Base-by-base conservation (phyloP, 2,797 vertebrate genomes). In the Glossophaga mutica region DNA sequence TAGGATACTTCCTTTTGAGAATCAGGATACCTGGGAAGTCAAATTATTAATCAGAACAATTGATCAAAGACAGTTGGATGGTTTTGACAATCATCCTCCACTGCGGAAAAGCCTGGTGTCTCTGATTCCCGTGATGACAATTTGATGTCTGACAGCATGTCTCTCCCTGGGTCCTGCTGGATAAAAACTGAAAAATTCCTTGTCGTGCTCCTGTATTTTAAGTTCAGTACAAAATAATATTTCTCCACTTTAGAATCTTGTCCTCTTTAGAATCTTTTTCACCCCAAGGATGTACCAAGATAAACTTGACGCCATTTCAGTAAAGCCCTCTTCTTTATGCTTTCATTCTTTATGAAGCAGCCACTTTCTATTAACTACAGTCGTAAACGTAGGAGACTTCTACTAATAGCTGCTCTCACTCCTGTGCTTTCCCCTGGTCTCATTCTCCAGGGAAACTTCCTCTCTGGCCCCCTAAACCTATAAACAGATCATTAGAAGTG, bases 231-330 rank as follows among this genome's bases (percentile, higher is more conserved):
- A 81, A 84, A 89, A 71, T 44, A 70, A n/a, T 67, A 39, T 65
- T 95, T 90, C 50, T 94, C 93, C 34, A 39, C 71, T 76, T 26
- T 32, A 79, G 26, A 65, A n/a, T 78, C 81, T 37, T 70, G 19
- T 52, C 73, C n/a, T 90, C 81, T 94, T 55, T 87, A 78, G 87
- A 91, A 73, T 73, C 22, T 62, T 81, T 78, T 87, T 12, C 74
- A 4, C 82, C 67, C 85, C 62, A 86, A 65, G 44, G 39, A 48
- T 3, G 12, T 71, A 74, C 57, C 46, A 57, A 78, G 52, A 59
- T 44, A 48, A 77, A 83, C 77, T 46, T 52, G 26, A 32, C 50
- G 32, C 0, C 2, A 42, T 86, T 96, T 93, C 78, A 55, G 7
- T 67, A 82, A 76, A 93, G 55, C 44, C 62, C 44, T 77, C 44